These are phyloP conservation scores for Mionectes macconnelli DNA, from an alignment of 2,113 vertebrate species.

Conservation along the genomic window DNA sequence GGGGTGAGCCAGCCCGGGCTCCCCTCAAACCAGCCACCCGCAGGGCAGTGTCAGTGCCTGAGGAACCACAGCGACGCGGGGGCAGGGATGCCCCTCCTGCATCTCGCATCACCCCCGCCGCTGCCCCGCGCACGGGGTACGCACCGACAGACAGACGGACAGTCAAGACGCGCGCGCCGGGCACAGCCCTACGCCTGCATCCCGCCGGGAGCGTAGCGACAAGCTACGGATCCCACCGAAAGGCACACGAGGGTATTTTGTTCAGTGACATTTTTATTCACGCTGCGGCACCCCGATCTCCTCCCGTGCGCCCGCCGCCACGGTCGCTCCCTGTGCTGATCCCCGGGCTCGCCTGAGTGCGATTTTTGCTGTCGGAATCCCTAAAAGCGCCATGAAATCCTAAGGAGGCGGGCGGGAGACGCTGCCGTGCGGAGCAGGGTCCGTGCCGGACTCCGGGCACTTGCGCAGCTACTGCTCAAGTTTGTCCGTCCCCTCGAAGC, in stretches of 20 bases:
- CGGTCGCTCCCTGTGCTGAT: neutral
- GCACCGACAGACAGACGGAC: neutral
- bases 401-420: fast-evolving
- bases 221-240: neutral
- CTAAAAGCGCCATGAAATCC: neutral
- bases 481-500: slow-evolving; percentile 8
- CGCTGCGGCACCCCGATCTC: neutral
- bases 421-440: neutral
- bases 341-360: neutral
- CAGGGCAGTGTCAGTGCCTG: fast-evolving
- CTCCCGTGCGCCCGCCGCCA: neutral
- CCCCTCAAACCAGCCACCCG: neutral
- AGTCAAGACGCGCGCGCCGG: neutral
- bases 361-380: neutral
- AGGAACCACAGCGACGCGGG: fast-evolving
- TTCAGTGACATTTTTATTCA: neutral
- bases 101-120: fast-evolving
- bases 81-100: neutral
- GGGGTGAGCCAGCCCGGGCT: neutral
- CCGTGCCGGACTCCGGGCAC: neutral
- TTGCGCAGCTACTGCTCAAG: neutral
- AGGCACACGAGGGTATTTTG: neutral
- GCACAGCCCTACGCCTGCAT: neutral
- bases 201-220: neutral
- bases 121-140: neutral